Base-by-base conservation (phyloP, 2,113 vertebrate genomes). In the Pampusana beccarii region DNA sequence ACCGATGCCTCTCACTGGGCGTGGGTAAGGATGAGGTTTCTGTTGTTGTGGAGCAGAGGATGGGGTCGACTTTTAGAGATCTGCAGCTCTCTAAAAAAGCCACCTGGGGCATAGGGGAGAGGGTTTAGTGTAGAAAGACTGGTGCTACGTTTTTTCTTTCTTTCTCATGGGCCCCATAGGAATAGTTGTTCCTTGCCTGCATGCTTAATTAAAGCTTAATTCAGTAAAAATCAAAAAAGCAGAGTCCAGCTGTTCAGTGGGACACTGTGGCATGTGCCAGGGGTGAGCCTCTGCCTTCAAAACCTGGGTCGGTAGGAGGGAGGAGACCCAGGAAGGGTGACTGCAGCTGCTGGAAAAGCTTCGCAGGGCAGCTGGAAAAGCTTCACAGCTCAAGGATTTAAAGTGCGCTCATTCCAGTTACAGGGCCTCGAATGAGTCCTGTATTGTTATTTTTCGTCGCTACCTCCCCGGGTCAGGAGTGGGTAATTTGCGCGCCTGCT, bases 211-310 rank as follows among this genome's bases (percentile, higher is more conserved):
- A 92, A 56, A 61, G 16, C 36, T 74, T 67, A 82, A 75, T 54
- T 91, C 50, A 56, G 14, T 71, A 50, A 71, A 82, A 88, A 44
- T 40, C 15, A 33, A 60, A 23, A 71, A n/a, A 4, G 11, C n/a
- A 23, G 23, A 65, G 56, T 77, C 31, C 25, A 48, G 29, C 23
- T 31, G 10, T 73, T 83, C 36, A 36, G 15, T 65, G 54, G 83
- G 50, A 58, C 16, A 38, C 5, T 33, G 20, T 0, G 1, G 15
- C 15, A 19, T 1, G 0, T 54, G 51, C 17, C 28, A 6, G 0
- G 26, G 38, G 34, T 66, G 56, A 94, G 20, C 3, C 16, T 16
- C 29, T 93, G 56, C 51, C n/a, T 74, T 88, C 73, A 60, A 51
- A 86, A 25, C 24, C 14, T 3, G 0, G 20, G 26, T 28, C 25